phyloP scores from a whole-genome alignment of 2,888 invertebrate genomes.

The Ptilodon capucinus region DNA sequence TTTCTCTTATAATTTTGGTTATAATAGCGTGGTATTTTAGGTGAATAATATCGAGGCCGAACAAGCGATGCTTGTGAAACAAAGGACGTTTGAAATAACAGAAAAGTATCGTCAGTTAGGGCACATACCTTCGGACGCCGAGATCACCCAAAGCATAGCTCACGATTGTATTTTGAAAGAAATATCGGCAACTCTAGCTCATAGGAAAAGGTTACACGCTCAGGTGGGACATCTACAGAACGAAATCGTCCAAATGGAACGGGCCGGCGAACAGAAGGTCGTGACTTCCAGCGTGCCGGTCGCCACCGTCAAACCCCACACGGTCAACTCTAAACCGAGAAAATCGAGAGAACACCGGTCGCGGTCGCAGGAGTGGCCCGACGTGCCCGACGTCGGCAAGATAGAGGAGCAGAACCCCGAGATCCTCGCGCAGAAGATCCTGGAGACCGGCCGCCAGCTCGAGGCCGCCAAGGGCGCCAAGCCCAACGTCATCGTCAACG shows the following conservation, averaged over 20 bases:
- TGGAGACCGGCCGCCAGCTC: constrained; percentile 94
- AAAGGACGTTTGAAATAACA: constrained; percentile 89
- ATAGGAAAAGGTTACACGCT: constrained; percentile 92
- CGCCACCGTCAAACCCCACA: constrained; percentile 72
- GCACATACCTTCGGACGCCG: constrained; percentile 78
- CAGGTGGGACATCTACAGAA: constrained; percentile 90
- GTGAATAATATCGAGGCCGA: constrained; percentile 88
- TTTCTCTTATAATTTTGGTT: constrained; percentile 7
- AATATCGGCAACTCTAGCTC: constrained; percentile 91
- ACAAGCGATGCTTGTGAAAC: constrained; percentile 87
- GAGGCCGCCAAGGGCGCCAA: constrained; percentile 89
- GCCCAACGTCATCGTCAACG: constrained; percentile 70
- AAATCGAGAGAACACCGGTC: constrained; percentile 88
- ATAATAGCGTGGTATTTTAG: constrained; percentile 46
- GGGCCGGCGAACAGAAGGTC: constrained; percentile 85
- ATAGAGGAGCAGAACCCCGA: constrained; percentile 97
- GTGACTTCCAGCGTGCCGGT: constrained; percentile 52
- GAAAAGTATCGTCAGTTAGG: constrained; percentile 85
- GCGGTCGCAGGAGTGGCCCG: constrained; percentile 95
- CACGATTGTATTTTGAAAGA: constrained; percentile 93
- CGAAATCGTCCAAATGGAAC: constrained; percentile 89
- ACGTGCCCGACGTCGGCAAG: constrained; percentile 94
- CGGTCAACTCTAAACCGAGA: constrained; percentile 64
- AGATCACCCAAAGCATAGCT: constrained; percentile 86
- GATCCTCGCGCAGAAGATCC: constrained; percentile 93